Conservation (phyloP, 1,140 invertebrate genomes). For the Neelides sp. region DNA sequence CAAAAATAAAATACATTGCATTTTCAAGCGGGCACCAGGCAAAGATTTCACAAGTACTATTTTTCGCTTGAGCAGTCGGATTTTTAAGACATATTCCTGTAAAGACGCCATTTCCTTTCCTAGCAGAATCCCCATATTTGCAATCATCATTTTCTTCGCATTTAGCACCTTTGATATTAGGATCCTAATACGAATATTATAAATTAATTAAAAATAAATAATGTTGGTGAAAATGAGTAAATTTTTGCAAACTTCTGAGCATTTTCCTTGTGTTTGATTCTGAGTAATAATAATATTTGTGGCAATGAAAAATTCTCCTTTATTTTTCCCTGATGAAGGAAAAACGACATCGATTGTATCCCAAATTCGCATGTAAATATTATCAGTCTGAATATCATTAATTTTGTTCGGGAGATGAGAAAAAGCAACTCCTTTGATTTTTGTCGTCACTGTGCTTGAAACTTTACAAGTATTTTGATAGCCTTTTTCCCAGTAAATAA, state of each 20-base stretch:
- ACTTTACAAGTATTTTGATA: constrained; percentile 19
- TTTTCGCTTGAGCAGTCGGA: constrained; percentile 2
- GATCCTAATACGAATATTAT: constrained; percentile 29
- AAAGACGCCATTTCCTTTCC: constrained; percentile 35
- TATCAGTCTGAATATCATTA: constrained; percentile 3
- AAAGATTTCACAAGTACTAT: constrained; percentile 38
- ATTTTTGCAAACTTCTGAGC: constrained; percentile 37
- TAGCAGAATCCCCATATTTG: constrained; percentile 26
- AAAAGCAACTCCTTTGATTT: constrained; percentile 17
- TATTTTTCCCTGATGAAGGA: constrained; percentile 34
- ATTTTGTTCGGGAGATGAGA: constrained; percentile 11
- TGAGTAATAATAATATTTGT: constrained; percentile 43
- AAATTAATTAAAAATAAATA: background rate
- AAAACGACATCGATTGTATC: constrained; percentile 13
- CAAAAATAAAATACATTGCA: constrained; percentile 2
- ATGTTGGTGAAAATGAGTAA: background rate
- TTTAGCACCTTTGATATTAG: constrained; percentile 15
- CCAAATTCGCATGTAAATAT: constrained; percentile 19
- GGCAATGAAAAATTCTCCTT: constrained; percentile 43
- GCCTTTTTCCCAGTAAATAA: constrained; percentile 15
- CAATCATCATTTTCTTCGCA: constrained; percentile 31
- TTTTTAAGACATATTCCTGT: constrained; percentile 38
- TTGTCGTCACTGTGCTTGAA: constrained; percentile 7
- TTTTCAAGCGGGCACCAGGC: constrained; percentile 44
- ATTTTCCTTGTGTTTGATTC: constrained; percentile 37